phyloP scores from a whole-genome alignment of 2,888 invertebrate genomes.

The Pollenia amentaria region DNA sequence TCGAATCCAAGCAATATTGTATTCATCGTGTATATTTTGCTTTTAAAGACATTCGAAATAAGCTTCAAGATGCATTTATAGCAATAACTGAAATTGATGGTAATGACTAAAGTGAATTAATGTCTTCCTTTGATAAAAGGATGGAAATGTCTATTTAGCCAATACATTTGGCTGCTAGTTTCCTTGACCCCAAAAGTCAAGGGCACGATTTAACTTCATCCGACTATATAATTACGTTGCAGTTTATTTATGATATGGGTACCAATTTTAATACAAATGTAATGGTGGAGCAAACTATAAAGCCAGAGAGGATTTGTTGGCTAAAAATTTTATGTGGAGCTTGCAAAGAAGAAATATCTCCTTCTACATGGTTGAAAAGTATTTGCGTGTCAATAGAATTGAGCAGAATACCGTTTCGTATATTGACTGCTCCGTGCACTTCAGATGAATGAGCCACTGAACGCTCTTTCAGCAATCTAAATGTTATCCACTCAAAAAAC shows the following conservation, averaged over 20 bases:
- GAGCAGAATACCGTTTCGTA: slow-evolving; percentile 12
- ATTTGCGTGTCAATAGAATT: slow-evolving; percentile 36
- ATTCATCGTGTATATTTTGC: slow-evolving; percentile 17
- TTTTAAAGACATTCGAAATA: slow-evolving; percentile 24
- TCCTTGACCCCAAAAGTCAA: not conserved
- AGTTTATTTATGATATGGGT: not conserved
- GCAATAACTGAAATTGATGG: not conserved
- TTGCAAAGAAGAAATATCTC: slow-evolving; percentile 12
- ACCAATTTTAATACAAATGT: slow-evolving; percentile 25
- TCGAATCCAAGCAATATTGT: slow-evolving; percentile 16
- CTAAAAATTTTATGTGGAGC: slow-evolving; percentile 19
- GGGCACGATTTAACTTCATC: not conserved
- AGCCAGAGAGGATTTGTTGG: slow-evolving; percentile 9
- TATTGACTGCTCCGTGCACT: slow-evolving; percentile 4
- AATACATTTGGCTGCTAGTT: slow-evolving; percentile 13
- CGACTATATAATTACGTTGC: not conserved
- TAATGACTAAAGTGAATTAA: not conserved
- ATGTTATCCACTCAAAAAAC: too few species aligned
- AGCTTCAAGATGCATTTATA: slow-evolving; percentile 8
- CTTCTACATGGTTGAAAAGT: slow-evolving; percentile 30
- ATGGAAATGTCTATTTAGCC: slow-evolving; percentile 14
- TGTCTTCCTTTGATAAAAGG: slow-evolving; percentile 15
- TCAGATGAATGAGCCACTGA: too few species aligned
- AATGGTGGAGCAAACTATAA: slow-evolving; percentile 37
- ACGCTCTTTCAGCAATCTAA: too few species aligned